Conservation (phyloP, 2,888 invertebrate genomes). For the Ennomos quercinarius region DNA sequence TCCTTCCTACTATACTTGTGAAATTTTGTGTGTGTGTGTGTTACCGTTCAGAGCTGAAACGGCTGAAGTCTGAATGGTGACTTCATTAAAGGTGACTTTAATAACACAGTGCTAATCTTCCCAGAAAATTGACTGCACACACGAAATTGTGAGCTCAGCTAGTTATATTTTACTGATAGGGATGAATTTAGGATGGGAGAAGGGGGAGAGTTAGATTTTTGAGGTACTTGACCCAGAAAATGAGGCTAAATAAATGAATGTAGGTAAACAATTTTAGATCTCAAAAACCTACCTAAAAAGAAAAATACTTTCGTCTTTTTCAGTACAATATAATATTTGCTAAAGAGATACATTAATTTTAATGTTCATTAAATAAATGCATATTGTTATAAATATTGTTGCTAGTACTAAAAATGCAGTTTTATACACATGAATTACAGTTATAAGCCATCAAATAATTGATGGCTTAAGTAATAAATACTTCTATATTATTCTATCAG, state of each 20-base stretch:
- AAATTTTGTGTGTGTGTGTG: no score
- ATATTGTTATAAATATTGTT: conserved; percentile 53
- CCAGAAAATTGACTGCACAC: no score
- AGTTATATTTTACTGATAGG: conserved; percentile 5
- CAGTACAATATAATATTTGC: conserved; percentile 9
- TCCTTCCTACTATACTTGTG: no score
- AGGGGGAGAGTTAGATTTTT: background rate
- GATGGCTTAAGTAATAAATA: conserved; percentile 10
- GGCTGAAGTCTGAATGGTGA: no score
- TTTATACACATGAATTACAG: background rate
- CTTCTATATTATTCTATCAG: conserved; percentile 2
- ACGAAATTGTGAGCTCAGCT: background rate
- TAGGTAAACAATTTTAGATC: background rate
- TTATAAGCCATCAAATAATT: conserved; percentile 14
- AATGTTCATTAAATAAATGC: conserved; percentile 50
- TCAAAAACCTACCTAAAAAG: background rate
- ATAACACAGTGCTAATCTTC: no score
- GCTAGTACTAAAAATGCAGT: conserved; percentile 54
- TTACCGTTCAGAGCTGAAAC: no score
- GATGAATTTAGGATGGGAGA: background rate
- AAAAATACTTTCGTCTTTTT: background rate
- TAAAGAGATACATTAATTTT: conserved; percentile 59
- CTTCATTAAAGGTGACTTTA: no score
- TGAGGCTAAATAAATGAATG: conserved; percentile 7
- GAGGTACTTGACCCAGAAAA: background rate